A percentile compares a stretch with the other conserved stretches of the same genome.
These are phyloP conservation scores for Sebastes wilsoni DNA, from an alignment of 2,797 vertebrate species.

Conservation along the genomic window DNA sequence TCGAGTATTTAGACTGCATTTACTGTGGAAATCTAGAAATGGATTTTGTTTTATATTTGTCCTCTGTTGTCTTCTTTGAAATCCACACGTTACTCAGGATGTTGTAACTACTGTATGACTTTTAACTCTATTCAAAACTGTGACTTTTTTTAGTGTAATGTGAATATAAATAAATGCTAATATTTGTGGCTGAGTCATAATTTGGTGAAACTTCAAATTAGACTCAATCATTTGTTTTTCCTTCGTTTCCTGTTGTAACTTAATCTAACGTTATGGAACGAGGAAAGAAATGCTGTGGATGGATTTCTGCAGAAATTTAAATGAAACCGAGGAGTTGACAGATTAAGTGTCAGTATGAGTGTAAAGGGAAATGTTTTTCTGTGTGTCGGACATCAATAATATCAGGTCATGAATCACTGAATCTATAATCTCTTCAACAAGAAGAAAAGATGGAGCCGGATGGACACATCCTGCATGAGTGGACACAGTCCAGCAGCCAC, in stretches of 20 bases:
- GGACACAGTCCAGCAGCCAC: neutral
- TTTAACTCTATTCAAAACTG: conserved; percentile 9
- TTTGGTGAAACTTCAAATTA: neutral
- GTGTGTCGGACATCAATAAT: neutral
- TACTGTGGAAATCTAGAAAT: neutral
- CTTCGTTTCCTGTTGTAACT: neutral
- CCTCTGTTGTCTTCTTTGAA: neutral
- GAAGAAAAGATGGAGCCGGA: neutral
- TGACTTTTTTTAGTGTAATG: neutral
- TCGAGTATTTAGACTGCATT: neutral
- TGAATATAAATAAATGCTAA: neutral
- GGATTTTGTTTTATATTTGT: neutral
- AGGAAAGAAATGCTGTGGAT: neutral
- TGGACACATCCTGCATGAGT: neutral
- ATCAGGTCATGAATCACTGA: neutral
- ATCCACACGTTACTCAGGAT: conserved; percentile 22
- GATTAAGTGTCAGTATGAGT: neutral
- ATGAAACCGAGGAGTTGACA: too few relatives aligned
- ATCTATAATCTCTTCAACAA: neutral
- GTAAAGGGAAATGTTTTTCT: neutral
- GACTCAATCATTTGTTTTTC: neutral
- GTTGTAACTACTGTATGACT: conserved; percentile 14
- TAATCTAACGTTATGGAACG: neutral
- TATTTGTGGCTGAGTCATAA: neutral
- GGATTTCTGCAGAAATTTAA: neutral